These are phyloP conservation scores for Tetramorium alpestre DNA, from an alignment of 1,140 invertebrate genomes.

Conservation along the genomic window DNA sequence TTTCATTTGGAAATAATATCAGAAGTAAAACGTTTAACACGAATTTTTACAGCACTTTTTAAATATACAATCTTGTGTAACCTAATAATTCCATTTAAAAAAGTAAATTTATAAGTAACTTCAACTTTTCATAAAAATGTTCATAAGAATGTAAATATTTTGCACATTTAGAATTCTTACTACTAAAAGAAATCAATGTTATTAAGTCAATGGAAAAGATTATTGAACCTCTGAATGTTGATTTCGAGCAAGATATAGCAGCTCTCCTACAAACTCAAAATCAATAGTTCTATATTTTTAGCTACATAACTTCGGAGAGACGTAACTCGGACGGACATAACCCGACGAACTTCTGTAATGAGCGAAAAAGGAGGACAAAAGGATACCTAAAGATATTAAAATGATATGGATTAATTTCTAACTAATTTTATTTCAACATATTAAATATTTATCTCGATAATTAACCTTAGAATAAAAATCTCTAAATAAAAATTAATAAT, in stretches of 20 bases:
- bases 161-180: neutral
- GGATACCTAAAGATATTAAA: neutral
- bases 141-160: neutral
- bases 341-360: neutral
- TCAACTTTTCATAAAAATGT: neutral
- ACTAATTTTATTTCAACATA: neutral
- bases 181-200: neutral
- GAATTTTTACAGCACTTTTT: neutral
- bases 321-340: conserved; percentile 19
- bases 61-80: neutral
- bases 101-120: neutral
- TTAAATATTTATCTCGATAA: neutral
- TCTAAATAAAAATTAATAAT: conserved; percentile 4
- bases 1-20: neutral
- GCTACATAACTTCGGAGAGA: conserved; percentile 21
- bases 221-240: neutral
- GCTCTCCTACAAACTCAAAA: conserved; percentile 18
- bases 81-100: neutral
- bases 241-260: neutral
- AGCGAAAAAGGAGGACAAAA: neutral
- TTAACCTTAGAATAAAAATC: neutral
- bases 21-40: neutral
- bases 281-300: conserved; percentile 39
- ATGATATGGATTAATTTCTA: neutral
- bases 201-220: neutral